Evolutionary conservation across 1,140 invertebrate species (phyloP), one percentile per base, ranked within the genome.

Genomic region (Triops cancriformis): DNA sequence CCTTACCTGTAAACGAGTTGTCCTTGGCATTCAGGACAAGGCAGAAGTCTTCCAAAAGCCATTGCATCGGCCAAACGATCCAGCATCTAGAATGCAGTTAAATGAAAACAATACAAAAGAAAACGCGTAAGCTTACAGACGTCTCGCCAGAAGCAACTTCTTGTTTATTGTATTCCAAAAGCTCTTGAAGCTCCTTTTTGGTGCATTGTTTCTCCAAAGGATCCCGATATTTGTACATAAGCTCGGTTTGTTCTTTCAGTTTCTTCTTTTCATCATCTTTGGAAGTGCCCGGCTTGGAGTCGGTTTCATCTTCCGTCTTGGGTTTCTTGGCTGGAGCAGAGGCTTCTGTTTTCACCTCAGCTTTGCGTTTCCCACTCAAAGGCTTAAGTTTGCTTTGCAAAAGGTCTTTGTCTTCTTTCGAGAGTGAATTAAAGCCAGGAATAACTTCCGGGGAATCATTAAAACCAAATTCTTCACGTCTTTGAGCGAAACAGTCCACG

Each of bases 401-500:
- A 73, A 87, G 86, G 9, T 86, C 83, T 84, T 93, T 88, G 83
- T 98, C 95, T 79, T 93, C 92, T 81, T 89, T 88, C 11, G 86
- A 88, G 1, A 99, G 85, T 5, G 82, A 84, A 18, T 89, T 86
- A 83, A 90, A 94, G 0, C 96, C 95, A 79, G 91, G 90, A 42
- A 98, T 82, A 64, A 85, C 84, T 80, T 90, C 88, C 1, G 90
- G 94, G 73, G 85, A 85, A 41, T 89, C 91, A 83, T 89, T 91
- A 85, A 92, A 98, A 45, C 90, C 87, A 2, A 97, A 82, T 75
- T 94, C 90, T 78, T 89, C 85, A 73, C 93, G 85, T n/a, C 91
- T 83, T 81, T 94, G 89, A 10, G 89, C 89, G 87, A 99, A 99
- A 84, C 97, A 99, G 79, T 94, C 91, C 11, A 96, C 85, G 86